Base-by-base conservation (phyloP, 2,888 invertebrate genomes). In the Drosophila barbarae region DNA sequence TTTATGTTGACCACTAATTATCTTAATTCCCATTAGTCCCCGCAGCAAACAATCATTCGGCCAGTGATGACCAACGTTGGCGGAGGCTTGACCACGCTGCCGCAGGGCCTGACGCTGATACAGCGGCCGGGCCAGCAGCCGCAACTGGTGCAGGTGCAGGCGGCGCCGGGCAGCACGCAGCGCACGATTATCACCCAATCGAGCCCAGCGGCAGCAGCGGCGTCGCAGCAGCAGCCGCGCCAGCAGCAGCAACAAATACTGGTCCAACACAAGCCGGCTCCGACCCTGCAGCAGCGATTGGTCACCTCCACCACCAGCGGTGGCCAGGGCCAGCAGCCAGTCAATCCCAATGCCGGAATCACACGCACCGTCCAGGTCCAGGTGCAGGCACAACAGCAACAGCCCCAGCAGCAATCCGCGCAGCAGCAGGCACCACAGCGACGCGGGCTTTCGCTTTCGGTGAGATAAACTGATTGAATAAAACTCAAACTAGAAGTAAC, bases 81-180 rank as follows among this genome's bases (percentile, higher is more conserved):
- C 67, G 83, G 84, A 49, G 85, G 88, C 10, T 74, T 88, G 57
- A 85, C 89, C 56, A 85, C 88, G 53, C 73, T 90, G 63, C 89
- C 89, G 63, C 89, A 89, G 73, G 89, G 89, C 35, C 77, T 90
- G 46, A 90, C 90, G 42, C 76, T 90, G 23, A 90, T 90, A 54
- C 90, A 90, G 73, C 85, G 90, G 56, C 89, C 89, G 41, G 90
- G 90, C 10, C 90, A 89, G 69, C 90, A 88, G 69, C 89, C 90
- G 34, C 89, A 89, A 76, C 66, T 90, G 60, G 89, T 90, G 66
- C 90, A 90, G 81, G 87, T 89, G 65, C 90, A 89, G 70, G 84
- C 87, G 42, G 83, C 86, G 58, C 85, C 84, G 59, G 77, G 79
- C 42, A 88, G 87, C 69, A 77, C 86, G 57, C 88, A 88, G 74